Conservation (phyloP, 1,140 invertebrate species). For the Platorchestia sp. region DNA sequence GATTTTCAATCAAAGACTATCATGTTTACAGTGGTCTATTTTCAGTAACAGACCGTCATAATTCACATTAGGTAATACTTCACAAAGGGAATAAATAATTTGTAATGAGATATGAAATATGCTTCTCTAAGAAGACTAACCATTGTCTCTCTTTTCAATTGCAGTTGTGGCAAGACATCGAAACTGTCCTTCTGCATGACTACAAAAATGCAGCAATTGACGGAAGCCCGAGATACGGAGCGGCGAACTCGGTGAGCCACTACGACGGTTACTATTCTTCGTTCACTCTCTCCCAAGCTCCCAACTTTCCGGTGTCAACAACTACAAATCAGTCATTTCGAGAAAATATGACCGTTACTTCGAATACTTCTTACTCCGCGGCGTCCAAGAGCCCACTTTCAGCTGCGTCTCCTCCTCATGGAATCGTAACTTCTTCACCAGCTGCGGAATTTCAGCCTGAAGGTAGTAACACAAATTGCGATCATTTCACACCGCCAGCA, state of each 20-base stretch:
- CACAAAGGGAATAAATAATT: background rate
- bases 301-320: background rate
- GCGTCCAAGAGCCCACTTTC: slow-evolving; percentile 30
- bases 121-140: background rate
- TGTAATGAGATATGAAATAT: background rate
- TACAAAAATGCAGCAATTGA: slow-evolving; percentile 4
- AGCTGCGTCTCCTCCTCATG: background rate
- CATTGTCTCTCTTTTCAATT: background rate
- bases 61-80: background rate
- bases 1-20: background rate
- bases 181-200: slow-evolving; percentile 59
- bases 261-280: background rate
- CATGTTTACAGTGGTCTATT: background rate
- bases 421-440: background rate
- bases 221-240: background rate
- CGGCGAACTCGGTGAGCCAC: background rate
- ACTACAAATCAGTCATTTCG: background rate
- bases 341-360: background rate
- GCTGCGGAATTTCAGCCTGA: background rate
- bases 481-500: slow-evolving; percentile 1
- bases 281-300: background rate
- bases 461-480: slow-evolving; percentile 16
- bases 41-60: background rate
- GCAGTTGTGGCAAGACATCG: slow-evolving; percentile 62
- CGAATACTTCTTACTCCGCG: slow-evolving; percentile 23